Evolutionary conservation across 2,888 invertebrate genomes (phyloP).

Genomic region (Drosophila putrida): DNA sequence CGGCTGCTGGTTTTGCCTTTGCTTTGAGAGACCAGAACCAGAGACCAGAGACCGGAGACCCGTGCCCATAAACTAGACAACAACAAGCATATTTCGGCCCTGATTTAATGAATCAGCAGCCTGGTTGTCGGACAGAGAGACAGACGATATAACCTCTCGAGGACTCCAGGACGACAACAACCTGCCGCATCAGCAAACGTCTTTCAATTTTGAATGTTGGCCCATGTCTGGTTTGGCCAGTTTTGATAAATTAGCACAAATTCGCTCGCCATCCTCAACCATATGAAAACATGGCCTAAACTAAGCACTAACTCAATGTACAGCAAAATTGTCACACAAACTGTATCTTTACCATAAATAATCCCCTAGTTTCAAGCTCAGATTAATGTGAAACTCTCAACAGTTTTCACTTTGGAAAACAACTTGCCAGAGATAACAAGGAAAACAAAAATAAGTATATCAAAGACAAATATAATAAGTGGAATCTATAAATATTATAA

Average conservation of each 20-base stretch:
- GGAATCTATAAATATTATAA: too few species aligned
- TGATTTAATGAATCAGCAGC: conserved; percentile 77
- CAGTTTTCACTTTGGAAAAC: neutral
- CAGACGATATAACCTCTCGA: neutral
- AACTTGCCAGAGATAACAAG: neutral
- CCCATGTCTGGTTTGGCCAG: conserved; percentile 52
- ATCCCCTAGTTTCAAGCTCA: neutral
- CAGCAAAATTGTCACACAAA: neutral
- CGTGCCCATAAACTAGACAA: conserved; percentile 77
- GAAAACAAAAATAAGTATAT: neutral
- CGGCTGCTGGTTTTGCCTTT: conserved; percentile 48
- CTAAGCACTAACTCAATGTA: neutral
- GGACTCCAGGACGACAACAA: conserved; percentile 36
- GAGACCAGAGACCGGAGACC: neutral
- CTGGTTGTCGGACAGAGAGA: conserved; percentile 1
- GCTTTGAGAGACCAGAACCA: conserved; percentile 56
- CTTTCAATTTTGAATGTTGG: conserved; percentile 62
- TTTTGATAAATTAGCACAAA: conserved; percentile 74
- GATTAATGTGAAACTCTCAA: neutral
- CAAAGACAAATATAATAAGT: neutral
- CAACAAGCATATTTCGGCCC: conserved; percentile 64
- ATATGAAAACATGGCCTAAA: conserved; percentile 1
- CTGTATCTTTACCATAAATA: conserved; percentile 25
- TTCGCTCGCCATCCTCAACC: conserved; percentile 13
- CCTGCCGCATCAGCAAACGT: conserved; percentile 78